Conservation (phyloP, 2,888 invertebrate genomes). For the Oscheius myriophilus region DNA sequence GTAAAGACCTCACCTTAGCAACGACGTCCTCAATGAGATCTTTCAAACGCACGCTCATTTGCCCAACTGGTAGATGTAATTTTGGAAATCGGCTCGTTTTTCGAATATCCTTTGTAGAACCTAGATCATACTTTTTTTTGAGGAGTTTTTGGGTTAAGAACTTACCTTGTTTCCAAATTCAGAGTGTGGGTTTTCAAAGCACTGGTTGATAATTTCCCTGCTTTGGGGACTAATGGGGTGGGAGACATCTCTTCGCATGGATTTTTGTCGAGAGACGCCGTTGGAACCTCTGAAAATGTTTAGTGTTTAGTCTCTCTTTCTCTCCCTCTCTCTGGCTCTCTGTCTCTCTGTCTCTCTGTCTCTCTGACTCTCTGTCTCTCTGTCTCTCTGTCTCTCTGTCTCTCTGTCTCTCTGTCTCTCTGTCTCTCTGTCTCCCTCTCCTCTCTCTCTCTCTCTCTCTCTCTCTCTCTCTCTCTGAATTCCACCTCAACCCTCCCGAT, state of each 20-base stretch:
- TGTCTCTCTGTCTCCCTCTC: too few relatives aligned
- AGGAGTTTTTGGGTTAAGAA: neutral
- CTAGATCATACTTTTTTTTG: slow-evolving; percentile 34
- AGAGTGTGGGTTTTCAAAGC: slow-evolving; percentile 68
- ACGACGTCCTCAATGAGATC: slow-evolving; percentile 66
- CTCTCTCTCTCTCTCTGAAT: too few relatives aligned
- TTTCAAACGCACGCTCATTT: slow-evolving; percentile 61
- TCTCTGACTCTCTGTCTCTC: neutral
- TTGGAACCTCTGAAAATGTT: slow-evolving; percentile 21
- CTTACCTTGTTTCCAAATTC: slow-evolving; percentile 65
- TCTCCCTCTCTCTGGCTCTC: too few relatives aligned
- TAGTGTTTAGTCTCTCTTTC: slow-evolving; percentile 1
- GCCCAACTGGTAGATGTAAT: slow-evolving; percentile 60
- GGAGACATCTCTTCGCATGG: slow-evolving; percentile 45
- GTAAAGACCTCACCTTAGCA: slow-evolving; percentile 41
- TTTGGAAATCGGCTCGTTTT: slow-evolving; percentile 66
- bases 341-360: slow-evolving; percentile 3
- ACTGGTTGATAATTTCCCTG: slow-evolving; percentile 62
- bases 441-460: too few relatives aligned
- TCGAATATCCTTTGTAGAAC: slow-evolving; percentile 66
- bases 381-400: too few relatives aligned
- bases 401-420: too few relatives aligned
- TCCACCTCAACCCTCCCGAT: too few relatives aligned
- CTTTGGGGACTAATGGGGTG: slow-evolving; percentile 51
- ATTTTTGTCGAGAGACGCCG: slow-evolving; percentile 43